Percentiles rank a stretch among this genome's conserved stretches.
Conservation (phyloP, 2,888 invertebrate genomes). For the Lamellibrachia columna region DNA sequence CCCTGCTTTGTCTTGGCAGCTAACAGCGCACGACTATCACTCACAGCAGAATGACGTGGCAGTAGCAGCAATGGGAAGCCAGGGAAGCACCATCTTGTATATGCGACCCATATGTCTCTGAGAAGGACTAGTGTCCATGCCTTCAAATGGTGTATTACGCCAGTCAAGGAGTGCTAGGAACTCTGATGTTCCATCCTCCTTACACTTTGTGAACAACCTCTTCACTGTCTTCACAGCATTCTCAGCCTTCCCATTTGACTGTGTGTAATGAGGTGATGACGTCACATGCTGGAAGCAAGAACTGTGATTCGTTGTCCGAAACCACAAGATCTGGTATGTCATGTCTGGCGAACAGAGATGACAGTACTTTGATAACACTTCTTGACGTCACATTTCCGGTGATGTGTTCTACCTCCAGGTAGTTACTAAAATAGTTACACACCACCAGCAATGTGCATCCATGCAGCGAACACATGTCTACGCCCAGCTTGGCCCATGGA, state of each 20-base stretch:
- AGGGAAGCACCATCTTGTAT: neutral
- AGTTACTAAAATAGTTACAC: neutral
- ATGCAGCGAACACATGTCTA: neutral
- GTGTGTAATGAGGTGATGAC: neutral
- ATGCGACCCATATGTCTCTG: neutral
- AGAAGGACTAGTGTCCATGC: neutral
- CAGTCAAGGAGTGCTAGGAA: neutral
- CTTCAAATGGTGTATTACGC: neutral
- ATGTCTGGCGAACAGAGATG: neutral
- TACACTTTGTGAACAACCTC: neutral
- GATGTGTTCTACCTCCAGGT: neutral
- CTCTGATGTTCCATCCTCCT: neutral
- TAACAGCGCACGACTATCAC: neutral
- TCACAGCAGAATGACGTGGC: slow-evolving; percentile 8
- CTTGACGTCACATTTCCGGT: neutral
- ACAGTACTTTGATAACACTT: neutral
- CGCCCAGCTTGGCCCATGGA: neutral
- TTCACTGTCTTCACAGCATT: neutral
- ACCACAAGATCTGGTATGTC: neutral
- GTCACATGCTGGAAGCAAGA: neutral
- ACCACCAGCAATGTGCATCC: neutral
- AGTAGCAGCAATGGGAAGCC: neutral
- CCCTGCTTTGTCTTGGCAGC: neutral
- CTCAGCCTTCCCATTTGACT: neutral
- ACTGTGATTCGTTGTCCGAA: neutral